Conservation (phyloP, 2,113 vertebrate genomes). For the Chroicocephalus ridibundus region DNA sequence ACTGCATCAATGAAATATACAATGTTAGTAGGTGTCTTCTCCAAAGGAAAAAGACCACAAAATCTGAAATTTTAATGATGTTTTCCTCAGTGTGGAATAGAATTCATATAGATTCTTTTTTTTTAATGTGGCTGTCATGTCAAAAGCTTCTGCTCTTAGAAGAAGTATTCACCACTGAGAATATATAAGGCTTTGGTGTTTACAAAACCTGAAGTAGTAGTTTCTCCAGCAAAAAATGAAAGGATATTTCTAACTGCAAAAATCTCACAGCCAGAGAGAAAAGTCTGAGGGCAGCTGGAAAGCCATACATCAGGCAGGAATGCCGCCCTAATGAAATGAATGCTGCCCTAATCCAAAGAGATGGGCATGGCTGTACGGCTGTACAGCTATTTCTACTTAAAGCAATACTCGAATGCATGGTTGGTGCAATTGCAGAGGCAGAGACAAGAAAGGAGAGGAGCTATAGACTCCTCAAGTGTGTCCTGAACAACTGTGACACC, state of each 20-base stretch:
- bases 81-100: not conserved
- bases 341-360: not conserved
- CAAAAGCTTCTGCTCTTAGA: not conserved
- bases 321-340: not conserved
- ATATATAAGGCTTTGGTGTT: not conserved
- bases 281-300: not conserved
- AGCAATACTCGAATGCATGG: rapidly evolving
- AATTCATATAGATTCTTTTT: not conserved
- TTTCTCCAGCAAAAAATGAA: not conserved
- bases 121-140: not conserved
- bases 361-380: not conserved
- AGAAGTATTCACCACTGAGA: not conserved
- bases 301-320: not conserved
- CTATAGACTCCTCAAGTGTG: not conserved
- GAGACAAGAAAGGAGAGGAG: not conserved
- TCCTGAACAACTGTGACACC: not conserved
- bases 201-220: not conserved
- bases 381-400: not conserved
- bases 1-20: not conserved
- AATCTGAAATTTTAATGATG: not conserved
- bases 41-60: not conserved
- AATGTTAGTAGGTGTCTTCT: not conserved
- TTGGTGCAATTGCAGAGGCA: not conserved
- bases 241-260: not conserved
- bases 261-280: not conserved